Evolutionary conservation across 2,113 vertebrate species (phyloP).

Genomic region (Dinomys branickii): DNA sequence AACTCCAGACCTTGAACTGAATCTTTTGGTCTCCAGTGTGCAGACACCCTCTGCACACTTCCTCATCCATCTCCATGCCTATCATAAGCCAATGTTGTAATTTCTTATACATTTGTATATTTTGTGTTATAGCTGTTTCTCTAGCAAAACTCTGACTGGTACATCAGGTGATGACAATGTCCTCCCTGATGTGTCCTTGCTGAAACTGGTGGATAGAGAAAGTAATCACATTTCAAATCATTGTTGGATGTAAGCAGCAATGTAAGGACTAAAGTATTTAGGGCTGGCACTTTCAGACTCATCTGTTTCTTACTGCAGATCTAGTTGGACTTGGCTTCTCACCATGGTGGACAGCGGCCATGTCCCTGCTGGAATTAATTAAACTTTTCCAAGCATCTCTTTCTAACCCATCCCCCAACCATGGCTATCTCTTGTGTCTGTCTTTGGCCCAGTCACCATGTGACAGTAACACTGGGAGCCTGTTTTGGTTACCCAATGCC

Average conservation of each 20-base stretch:
- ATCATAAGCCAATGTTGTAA: too few species aligned
- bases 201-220: not conserved
- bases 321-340: not conserved
- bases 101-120: too few species aligned
- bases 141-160: too few species aligned
- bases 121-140: too few species aligned
- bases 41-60: too few species aligned
- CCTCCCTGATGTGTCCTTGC: not conserved
- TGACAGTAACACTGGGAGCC: not conserved
- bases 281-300: not conserved
- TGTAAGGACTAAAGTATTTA: not conserved
- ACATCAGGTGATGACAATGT: not conserved
- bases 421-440: not conserved
- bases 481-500: too few species aligned
- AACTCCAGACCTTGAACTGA: too few species aligned
- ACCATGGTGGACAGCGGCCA: not conserved
- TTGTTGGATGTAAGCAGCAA: not conserved
- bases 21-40: too few species aligned
- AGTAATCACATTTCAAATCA: not conserved
- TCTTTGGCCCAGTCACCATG: not conserved
- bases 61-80: too few species aligned
- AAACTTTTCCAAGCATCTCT: not conserved
- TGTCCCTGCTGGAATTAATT: not conserved
- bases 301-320: not conserved
- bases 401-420: not conserved